These are phyloP conservation scores for Piprites chloris DNA, from an alignment of 2,113 vertebrate genomes.

Conservation along the genomic window DNA sequence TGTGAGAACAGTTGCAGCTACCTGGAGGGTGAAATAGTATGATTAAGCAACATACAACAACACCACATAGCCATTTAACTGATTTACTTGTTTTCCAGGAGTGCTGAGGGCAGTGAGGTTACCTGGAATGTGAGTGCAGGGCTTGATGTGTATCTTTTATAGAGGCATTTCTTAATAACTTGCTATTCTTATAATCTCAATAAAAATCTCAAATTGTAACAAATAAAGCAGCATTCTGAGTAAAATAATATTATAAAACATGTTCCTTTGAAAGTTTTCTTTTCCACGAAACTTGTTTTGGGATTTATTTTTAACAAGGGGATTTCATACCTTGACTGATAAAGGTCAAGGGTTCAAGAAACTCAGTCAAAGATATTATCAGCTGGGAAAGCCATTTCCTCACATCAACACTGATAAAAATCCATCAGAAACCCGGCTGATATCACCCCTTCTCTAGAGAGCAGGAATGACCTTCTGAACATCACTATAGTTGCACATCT, in stretches of 20 bases:
- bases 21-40: constrained; percentile 6
- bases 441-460: constrained; percentile 59
- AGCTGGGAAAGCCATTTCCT: constrained; percentile 78
- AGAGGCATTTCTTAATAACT: background rate
- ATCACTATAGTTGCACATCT: constrained; percentile 51
- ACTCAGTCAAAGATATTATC: constrained; percentile 79
- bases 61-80: background rate
- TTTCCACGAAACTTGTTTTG: constrained; percentile 15
- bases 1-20: background rate
- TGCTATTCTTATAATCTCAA: background rate
- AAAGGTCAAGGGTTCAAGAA: constrained; percentile 79
- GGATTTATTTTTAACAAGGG: constrained; percentile 58
- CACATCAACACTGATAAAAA: constrained; percentile 70
- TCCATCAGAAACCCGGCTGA: constrained; percentile 64
- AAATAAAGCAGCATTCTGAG: background rate
- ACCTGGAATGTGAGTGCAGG: background rate
- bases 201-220: background rate
- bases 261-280: background rate
- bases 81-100: constrained; percentile 32
- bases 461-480: constrained; percentile 67
- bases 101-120: background rate
- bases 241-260: background rate
- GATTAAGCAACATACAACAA: background rate
- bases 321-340: constrained; percentile 55
- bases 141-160: background rate